A percentile compares a stretch with the other conserved stretches of the same genome.
These are phyloP conservation scores for Zonotrichia albicollis DNA, from an alignment of 2,797 vertebrate species.

Conservation along the genomic window DNA sequence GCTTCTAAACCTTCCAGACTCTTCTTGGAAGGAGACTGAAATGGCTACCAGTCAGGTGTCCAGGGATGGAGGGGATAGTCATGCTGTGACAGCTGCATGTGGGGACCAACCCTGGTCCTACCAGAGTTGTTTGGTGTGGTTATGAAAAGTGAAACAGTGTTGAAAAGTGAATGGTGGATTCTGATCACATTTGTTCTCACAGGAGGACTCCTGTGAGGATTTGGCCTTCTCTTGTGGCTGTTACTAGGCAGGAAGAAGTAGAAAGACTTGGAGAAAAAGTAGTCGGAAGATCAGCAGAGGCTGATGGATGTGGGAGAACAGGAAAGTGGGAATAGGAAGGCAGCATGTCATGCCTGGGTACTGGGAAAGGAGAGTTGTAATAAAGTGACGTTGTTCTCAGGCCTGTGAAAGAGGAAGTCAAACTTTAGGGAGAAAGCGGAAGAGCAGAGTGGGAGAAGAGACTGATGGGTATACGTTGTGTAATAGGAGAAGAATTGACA, in stretches of 20 bases:
- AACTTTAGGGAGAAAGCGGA: neutral
- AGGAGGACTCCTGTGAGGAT: neutral
- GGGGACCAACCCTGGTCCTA: neutral
- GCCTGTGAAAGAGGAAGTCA: neutral
- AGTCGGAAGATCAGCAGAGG: neutral
- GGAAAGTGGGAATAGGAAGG: neutral
- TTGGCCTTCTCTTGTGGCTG: neutral
- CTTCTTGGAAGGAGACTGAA: neutral
- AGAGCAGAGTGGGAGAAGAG: neutral
- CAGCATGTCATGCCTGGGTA: neutral
- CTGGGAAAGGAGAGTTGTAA: neutral
- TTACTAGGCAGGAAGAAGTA: neutral
- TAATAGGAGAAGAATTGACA: neutral
- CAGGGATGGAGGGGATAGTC: neutral
- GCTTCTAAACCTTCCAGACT: neutral
- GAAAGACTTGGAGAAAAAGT: neutral
- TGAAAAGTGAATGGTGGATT: neutral
- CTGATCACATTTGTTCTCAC: neutral
- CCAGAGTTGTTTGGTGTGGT: fast-evolving
- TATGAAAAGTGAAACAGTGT: neutral
- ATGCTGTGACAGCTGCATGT: fast-evolving
- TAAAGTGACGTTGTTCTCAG: neutral
- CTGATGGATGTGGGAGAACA: neutral
- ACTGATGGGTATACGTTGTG: fast-evolving
- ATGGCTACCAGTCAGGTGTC: neutral